Evolutionary conservation across 30 jellyfish, hydroid and myxozoan genomes (phyloP).

Genomic region (Calvadosia cruxmelitensis): DNA sequence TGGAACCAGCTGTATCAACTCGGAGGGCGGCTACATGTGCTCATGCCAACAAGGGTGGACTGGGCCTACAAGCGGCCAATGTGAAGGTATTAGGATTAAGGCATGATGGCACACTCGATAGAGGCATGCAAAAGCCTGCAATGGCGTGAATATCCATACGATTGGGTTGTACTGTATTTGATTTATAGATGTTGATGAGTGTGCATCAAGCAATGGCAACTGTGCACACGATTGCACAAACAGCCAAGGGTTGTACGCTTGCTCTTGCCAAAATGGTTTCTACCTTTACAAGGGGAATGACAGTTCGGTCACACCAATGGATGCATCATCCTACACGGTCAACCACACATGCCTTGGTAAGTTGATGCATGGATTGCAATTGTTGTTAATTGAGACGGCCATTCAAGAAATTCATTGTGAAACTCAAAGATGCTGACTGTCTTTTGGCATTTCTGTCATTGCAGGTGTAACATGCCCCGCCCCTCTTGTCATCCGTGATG

Average conservation of each 20-base stretch:
- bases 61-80: background rate
- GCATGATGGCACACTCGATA: too few relatives aligned
- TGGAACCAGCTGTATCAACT: background rate
- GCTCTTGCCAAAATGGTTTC: constrained; percentile 70
- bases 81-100: too few relatives aligned
- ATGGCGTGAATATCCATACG: too few relatives aligned
- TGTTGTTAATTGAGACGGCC: too few relatives aligned
- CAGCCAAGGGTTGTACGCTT: constrained; percentile 42
- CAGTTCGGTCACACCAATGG: background rate
- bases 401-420: too few relatives aligned
- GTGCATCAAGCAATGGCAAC: constrained; percentile 25
- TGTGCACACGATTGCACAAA: constrained; percentile 73
- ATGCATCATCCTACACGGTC: background rate
- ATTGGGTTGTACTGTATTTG: too few relatives aligned
- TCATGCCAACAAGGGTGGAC: background rate
- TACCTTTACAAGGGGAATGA: constrained; percentile 45
- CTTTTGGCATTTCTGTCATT: too few relatives aligned
- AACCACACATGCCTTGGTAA: background rate
- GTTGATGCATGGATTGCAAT: too few relatives aligned
- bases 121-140: too few relatives aligned
- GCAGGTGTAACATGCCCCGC: too few relatives aligned
- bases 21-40: background rate
- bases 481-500: too few relatives aligned
- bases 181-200: constrained; percentile 14
- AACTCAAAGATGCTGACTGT: too few relatives aligned